Percentiles rank a stretch among this genome's conserved stretches.
phyloP scores from a whole-genome alignment of 2,113 vertebrate species.

The Prunella himalayana region DNA sequence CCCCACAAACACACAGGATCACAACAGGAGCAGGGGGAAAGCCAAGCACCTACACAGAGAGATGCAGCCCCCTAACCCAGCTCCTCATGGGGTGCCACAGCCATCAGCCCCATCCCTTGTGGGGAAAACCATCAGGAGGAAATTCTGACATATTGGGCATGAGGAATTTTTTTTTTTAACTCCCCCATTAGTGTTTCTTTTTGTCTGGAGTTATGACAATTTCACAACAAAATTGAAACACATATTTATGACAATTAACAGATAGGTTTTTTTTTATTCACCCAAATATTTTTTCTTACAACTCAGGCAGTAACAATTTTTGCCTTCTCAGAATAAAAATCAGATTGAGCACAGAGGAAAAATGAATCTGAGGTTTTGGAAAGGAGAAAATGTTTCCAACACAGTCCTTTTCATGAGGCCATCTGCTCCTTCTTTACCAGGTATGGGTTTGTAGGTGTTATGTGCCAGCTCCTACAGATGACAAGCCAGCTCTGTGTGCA shows the following conservation, averaged over 20 bases:
- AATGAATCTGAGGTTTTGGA: not conserved
- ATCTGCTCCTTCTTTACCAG: constrained; percentile 28
- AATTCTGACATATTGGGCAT: not conserved
- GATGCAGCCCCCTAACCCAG: rapidly evolving
- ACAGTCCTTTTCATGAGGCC: not conserved
- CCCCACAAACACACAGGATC: not conserved
- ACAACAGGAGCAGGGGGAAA: not conserved
- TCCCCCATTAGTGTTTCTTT: not conserved
- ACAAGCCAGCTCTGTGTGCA: constrained; percentile 21
- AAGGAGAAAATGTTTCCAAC: not conserved
- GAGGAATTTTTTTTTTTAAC: not conserved
- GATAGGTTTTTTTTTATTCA: not conserved
- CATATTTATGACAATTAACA: not conserved
- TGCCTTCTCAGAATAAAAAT: not conserved
- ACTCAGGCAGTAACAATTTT: not conserved
- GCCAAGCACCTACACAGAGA: not conserved
- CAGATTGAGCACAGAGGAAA: not conserved
- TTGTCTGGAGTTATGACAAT: not conserved
- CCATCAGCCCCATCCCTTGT: not conserved
- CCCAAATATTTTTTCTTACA: not conserved
- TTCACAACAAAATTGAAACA: not conserved
- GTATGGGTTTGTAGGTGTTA: not conserved
- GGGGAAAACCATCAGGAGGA: not conserved
- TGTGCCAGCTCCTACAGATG: not conserved
- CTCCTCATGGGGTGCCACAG: not conserved